Evolutionary conservation across 2,797 vertebrate species (phyloP).

Genomic region (Falco novaeseelandiae): DNA sequence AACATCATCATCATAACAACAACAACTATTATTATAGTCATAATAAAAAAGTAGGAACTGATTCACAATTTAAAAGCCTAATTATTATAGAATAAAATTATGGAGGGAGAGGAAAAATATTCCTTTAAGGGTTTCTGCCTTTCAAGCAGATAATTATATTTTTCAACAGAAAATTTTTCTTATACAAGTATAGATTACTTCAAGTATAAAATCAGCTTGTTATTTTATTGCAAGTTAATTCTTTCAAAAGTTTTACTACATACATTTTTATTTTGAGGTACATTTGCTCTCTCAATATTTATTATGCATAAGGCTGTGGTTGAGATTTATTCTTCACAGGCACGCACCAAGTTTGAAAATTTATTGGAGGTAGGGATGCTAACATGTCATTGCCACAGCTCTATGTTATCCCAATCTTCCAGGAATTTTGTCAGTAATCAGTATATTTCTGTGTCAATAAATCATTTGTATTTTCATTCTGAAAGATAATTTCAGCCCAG

Average conservation of each 20-base stretch:
- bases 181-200: neutral
- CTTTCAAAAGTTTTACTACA: neutral
- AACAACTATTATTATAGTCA: neutral
- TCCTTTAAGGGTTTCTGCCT: neutral
- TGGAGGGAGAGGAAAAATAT: neutral
- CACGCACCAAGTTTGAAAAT: neutral
- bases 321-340: neutral
- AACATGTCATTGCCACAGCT: neutral
- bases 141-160: neutral
- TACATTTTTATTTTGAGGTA: neutral
- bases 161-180: neutral
- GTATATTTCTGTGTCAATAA: neutral
- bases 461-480: conserved; percentile 14
- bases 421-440: conserved; percentile 36
- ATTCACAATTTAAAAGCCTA: neutral
- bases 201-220: neutral
- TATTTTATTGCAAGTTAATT: neutral
- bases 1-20: too few species aligned
- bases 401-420: neutral
- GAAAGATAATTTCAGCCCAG: neutral
- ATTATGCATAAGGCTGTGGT: neutral
- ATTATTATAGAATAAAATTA: neutral
- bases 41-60: neutral
- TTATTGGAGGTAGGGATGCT: neutral
- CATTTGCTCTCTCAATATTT: neutral